phyloP scores from a whole-genome alignment of 2,888 invertebrate species.

The Troides oblongomaculatus region DNA sequence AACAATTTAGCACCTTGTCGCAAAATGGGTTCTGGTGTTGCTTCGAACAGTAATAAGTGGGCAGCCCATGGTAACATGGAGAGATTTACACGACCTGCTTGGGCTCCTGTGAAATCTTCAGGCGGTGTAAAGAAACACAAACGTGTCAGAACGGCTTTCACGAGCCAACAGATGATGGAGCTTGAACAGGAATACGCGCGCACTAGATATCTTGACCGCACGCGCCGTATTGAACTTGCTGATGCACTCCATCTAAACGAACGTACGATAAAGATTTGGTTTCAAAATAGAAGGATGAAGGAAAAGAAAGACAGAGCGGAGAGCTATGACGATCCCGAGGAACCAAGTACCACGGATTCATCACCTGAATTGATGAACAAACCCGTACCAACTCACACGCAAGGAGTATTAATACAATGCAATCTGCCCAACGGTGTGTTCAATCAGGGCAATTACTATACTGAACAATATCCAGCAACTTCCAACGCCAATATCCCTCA shows the following conservation, averaged over 20 bases:
- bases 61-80: conserved; percentile 25
- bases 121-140: conserved; percentile 68
- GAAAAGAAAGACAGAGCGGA: conserved; percentile 81
- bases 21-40: conserved; percentile 16
- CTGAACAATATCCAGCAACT: conserved; percentile 44
- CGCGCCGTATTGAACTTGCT: conserved; percentile 83
- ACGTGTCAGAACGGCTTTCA: conserved; percentile 88
- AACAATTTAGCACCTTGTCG: conserved; percentile 18
- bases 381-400: conserved; percentile 38
- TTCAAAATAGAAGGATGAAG: conserved; percentile 90
- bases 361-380: conserved; percentile 41
- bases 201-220: conserved; percentile 85
- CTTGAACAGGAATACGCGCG: conserved; percentile 87
- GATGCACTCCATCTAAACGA: conserved; percentile 47
- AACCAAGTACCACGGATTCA: conserved; percentile 49
- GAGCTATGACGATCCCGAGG: conserved; percentile 49
- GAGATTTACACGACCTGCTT: conserved; percentile 31
- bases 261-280: conserved; percentile 88
- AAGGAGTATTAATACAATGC: conserved; percentile 38
- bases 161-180: conserved; percentile 86
- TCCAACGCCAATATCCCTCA: conserved; percentile 33
- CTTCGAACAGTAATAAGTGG: conserved; percentile 31
- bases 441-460: conserved; percentile 40
- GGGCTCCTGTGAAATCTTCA: conserved; percentile 37
- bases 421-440: conserved; percentile 37